phyloP scores from a whole-genome alignment of 2,797 vertebrate genomes.

The Eulemur mongoz region DNA sequence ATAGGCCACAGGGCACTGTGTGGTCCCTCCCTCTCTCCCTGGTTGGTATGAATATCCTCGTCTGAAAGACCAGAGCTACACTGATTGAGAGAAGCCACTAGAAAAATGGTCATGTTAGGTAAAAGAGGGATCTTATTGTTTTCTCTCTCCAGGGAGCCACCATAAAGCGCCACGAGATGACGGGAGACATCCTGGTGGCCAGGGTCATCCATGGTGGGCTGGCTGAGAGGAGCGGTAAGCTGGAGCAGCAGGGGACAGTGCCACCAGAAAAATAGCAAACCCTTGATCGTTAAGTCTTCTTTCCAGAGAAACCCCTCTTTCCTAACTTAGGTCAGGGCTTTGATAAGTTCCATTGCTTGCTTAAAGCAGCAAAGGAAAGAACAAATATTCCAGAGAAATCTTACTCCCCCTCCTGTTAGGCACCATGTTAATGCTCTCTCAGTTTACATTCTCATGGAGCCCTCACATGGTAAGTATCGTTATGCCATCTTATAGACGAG shows the following conservation, averaged over 20 bases:
- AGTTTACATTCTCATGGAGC: background rate
- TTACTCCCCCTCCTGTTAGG: background rate
- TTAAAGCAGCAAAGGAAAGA: background rate
- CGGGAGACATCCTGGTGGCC: conserved; percentile 95
- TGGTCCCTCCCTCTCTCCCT: background rate
- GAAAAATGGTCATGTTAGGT: background rate
- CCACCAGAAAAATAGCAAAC: background rate
- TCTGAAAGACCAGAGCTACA: background rate
- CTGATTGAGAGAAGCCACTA: background rate
- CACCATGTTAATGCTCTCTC: background rate
- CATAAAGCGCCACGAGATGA: conserved; percentile 94
- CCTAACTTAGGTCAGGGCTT: background rate
- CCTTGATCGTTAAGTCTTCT: background rate
- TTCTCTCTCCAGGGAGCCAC: conserved; percentile 92
- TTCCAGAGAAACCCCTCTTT: background rate
- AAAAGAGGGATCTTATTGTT: background rate
- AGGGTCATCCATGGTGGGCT: conserved; percentile 96
- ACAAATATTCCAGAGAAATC: background rate
- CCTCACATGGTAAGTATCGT: background rate
- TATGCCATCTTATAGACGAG: background rate
- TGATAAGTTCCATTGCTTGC: background rate
- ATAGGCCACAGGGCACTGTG: background rate
- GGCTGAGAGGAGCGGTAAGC: conserved; percentile 95
- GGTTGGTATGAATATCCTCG: background rate
- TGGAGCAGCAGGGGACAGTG: accelerated